A percentile compares a stretch with the other conserved stretches of the same genome.
Conservation (phyloP, 2,113 vertebrate species). For the Chlamydotis undulata region DNA sequence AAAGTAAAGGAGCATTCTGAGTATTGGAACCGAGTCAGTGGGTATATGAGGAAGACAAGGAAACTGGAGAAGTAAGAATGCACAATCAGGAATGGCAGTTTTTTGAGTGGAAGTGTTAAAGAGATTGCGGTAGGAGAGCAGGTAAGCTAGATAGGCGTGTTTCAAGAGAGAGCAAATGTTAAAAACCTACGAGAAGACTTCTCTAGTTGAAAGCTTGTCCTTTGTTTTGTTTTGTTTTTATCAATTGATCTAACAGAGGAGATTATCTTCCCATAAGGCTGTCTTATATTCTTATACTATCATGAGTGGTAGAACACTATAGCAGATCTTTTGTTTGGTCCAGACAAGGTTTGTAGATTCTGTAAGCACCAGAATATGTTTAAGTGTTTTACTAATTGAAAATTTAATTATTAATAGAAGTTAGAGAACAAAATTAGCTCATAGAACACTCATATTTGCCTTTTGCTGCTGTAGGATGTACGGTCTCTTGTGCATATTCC, state of each 20-base stretch:
- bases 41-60: background rate
- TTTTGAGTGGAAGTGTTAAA: background rate
- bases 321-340: background rate
- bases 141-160: background rate
- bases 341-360: background rate
- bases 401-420: background rate
- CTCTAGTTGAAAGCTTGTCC: background rate
- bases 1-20: background rate
- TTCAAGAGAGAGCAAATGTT: background rate
- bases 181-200: background rate
- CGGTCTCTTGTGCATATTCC: background rate
- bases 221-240: background rate
- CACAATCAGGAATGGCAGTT: background rate
- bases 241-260: background rate
- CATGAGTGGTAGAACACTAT: background rate
- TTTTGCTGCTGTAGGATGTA: background rate
- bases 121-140: background rate
- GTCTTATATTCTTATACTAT: background rate
- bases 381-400: background rate
- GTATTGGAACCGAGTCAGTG: background rate
- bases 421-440: background rate
- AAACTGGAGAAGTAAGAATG: background rate
- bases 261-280: background rate
- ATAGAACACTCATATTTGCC: background rate
- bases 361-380: background rate